Conservation (phyloP, 1,140 invertebrate species). For the Piezodorus guildinii region DNA sequence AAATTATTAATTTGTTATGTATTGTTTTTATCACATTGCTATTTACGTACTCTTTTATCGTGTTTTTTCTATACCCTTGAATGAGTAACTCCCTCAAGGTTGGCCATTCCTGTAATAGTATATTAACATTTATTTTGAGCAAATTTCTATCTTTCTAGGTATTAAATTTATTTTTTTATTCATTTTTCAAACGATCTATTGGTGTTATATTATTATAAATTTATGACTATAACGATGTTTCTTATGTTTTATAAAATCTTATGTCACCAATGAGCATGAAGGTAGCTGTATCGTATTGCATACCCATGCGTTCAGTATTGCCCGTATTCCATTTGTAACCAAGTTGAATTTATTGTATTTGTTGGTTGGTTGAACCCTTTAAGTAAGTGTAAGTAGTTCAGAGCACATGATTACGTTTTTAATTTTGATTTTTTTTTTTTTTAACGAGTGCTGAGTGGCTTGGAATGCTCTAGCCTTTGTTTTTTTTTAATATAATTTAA, state of each 20-base stretch:
- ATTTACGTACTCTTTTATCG: no score
- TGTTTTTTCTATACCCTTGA: no score
- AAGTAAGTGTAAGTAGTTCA: slow-evolving; percentile 16
- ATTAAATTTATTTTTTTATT: no score
- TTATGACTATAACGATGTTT: no score
- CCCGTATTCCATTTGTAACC: neutral
- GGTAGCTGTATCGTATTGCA: neutral
- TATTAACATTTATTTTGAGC: no score
- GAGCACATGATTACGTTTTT: slow-evolving; percentile 16
- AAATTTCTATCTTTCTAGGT: no score
- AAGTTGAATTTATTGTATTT: neutral
- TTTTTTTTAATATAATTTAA: neutral
- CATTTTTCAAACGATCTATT: no score
- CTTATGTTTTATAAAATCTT: neutral
- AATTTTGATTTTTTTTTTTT: neutral
- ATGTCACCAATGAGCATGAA: slow-evolving; percentile 4
- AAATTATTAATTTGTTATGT: no score
- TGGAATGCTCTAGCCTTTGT: neutral
- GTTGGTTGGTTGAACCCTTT: neutral
- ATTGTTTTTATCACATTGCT: no score
- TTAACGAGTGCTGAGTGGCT: slow-evolving; percentile 8
- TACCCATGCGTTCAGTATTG: neutral
- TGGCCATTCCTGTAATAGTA: no score
- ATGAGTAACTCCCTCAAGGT: no score
- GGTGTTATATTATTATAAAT: no score